A percentile compares a stretch with the other conserved stretches of the same genome.
Conservation (phyloP, 2,797 vertebrate species). For the Prionace glauca region DNA sequence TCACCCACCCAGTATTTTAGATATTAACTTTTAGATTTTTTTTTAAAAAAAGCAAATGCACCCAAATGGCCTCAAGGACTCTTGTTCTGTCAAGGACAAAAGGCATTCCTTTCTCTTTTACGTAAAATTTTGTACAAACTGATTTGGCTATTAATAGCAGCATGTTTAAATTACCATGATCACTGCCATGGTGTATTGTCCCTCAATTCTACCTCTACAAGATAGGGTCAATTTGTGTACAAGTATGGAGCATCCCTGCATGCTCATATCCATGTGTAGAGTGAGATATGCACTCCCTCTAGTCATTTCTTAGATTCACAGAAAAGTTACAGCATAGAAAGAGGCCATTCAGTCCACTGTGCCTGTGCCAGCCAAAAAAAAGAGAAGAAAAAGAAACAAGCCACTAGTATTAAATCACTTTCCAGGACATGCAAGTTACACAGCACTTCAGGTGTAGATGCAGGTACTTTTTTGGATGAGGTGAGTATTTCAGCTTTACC, state of each 20-base stretch:
- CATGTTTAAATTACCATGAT: not conserved
- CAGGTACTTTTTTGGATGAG: too few species aligned
- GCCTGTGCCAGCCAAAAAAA: too few species aligned
- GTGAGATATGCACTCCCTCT: not conserved
- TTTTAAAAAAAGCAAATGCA: not conserved
- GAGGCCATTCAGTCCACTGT: too few species aligned
- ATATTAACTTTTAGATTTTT: not conserved
- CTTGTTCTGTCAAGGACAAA: conserved; percentile 9
- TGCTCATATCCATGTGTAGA: too few species aligned
- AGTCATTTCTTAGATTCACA: not conserved
- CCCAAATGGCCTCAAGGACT: conserved; percentile 25
- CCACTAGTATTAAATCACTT: too few species aligned
- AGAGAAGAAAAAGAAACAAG: too few species aligned
- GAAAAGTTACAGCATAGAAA: too few species aligned
- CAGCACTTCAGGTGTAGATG: too few species aligned
- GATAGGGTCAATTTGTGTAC: not conserved
- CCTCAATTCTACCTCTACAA: not conserved
- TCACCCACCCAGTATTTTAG: not conserved
- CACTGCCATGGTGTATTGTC: not conserved
- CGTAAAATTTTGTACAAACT: not conserved
- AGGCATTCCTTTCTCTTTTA: not conserved
- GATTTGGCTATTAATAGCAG: not conserved
- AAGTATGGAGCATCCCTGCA: not conserved
- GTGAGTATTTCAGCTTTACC: too few species aligned
- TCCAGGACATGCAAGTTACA: too few species aligned